Base-by-base conservation (phyloP, 2,113 vertebrate species). In the Gulo gulo region DNA sequence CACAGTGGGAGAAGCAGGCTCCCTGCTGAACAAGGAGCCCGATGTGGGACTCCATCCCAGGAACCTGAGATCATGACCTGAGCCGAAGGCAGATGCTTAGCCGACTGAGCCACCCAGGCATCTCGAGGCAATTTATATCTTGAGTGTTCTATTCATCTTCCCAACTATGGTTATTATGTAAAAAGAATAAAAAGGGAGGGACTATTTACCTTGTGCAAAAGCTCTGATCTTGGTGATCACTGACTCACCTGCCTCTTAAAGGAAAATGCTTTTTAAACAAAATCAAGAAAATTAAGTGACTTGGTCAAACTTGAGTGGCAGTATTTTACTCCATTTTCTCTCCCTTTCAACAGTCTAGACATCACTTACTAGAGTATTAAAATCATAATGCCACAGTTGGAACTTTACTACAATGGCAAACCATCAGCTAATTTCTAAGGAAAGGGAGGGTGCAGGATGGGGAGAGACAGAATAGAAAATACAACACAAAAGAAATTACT, bases 251-350 rank as follows among this genome's bases (percentile, higher is more conserved):
- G 10, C 80, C 78, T 96, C 57, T 95, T 73, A 50, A 61, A 78
- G 31, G 31, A 12, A 93, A 92, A 94, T 45, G 36, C 34, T 83
- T 92, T 94, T 88, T 67, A 91, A 85, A 79, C 59, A 47, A 91
- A 96, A 73, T 65, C 18, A 52, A 85, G 78, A 97, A 93, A 96
- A 95, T 69, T 50, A 80, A 85, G 42, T 86, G 65, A 94, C 84
- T 55, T 90, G 47, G 21, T 61, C 45, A 87, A 59, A 82, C 18
- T 29, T 45, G 45, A 79, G 14, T n/a, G 50, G 45, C 10, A 82
- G 31, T 18, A 6, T 14, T 91, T 45, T 29, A 18, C 34, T 47
- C 23, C 16, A 3, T 55, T 61, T 57, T 65, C 39, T 36, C 74
- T 79, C 39, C 50, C 74, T 90, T 89, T 63, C 67, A 69, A 42